A percentile compares a stretch with the other conserved stretches of the same genome.
Evolutionary conservation across 2,113 vertebrate genomes (phyloP).

Genomic region (Romanogobio albipinnatus): DNA sequence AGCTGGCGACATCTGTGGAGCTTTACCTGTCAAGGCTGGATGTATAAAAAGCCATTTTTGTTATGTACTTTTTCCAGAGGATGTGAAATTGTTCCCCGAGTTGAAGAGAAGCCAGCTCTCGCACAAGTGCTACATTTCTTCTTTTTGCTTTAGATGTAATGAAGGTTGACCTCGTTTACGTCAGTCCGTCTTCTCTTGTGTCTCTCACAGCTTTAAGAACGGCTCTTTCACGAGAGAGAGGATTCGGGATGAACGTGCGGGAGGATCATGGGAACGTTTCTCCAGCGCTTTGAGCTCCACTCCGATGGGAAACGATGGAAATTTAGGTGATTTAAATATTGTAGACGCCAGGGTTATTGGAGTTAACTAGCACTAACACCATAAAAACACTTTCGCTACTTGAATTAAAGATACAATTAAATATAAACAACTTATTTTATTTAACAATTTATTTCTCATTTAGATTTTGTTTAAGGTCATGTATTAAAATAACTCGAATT

Average conservation of each 20-base stretch:
- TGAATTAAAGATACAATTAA: neutral
- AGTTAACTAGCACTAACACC: neutral
- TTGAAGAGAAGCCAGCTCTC: neutral
- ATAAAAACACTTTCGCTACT: neutral
- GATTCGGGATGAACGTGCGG: slow-evolving; percentile 83
- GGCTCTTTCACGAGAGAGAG: slow-evolving; percentile 92
- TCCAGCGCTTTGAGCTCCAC: slow-evolving; percentile 80
- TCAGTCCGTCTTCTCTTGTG: too few species aligned
- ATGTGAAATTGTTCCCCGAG: neutral
- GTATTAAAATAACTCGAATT: neutral
- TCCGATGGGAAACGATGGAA: slow-evolving; percentile 84
- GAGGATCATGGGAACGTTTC: slow-evolving; percentile 87
- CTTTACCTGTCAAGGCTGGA: neutral
- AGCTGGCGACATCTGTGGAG: too few species aligned
- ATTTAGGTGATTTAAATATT: slow-evolving; percentile 78
- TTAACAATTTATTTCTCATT: neutral
- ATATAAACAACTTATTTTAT: neutral
- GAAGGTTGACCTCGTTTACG: neutral
- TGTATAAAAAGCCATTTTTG: neutral
- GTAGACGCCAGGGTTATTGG: neutral
- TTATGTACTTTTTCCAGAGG: neutral
- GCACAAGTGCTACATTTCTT: neutral
- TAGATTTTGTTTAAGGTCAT: neutral
- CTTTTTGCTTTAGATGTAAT: neutral
- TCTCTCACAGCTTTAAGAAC: slow-evolving; percentile 90